Percentiles rank a stretch among this genome's conserved stretches.
These are phyloP conservation scores for Lamproptera curius DNA, from an alignment of 2,888 invertebrate genomes.

Conservation along the genomic window DNA sequence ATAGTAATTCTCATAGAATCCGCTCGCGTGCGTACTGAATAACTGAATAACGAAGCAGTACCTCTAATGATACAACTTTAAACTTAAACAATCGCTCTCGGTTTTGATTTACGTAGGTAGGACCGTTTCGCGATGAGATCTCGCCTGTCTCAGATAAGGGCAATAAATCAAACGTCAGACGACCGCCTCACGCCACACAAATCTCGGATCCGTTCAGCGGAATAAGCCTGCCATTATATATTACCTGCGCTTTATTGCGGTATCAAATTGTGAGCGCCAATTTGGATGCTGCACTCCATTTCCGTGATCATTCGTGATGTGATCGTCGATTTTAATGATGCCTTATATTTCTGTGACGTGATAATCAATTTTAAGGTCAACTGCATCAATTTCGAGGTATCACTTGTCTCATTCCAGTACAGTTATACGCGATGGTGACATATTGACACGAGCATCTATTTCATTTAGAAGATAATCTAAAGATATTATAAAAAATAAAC, in stretches of 20 bases:
- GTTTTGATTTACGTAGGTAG: conserved; percentile 61
- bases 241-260: conserved; percentile 26
- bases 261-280: conserved; percentile 17
- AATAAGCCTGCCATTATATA: conserved; percentile 40
- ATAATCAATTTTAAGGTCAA: too few relatives aligned
- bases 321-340: too few relatives aligned
- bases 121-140: conserved; percentile 24
- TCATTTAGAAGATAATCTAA: too few relatives aligned
- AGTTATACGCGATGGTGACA: too few relatives aligned
- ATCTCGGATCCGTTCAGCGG: conserved; percentile 40
- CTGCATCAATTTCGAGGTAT: too few relatives aligned
- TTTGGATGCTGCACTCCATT: background rate
- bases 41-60: conserved; percentile 1
- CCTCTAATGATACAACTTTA: conserved; percentile 17
- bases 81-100: conserved; percentile 43
- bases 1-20: conserved; percentile 2
- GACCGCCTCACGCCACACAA: conserved; percentile 58
- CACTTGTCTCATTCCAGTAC: too few relatives aligned
- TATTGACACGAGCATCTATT: too few relatives aligned
- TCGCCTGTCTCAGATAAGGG: conserved; percentile 52
- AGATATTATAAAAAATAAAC: too few relatives aligned
- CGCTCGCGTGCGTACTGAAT: background rate
- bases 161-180: conserved; percentile 69
- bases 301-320: background rate
- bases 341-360: too few relatives aligned